Evolutionary conservation across 1,140 invertebrate genomes (phyloP), one percentile per base, ranked within the genome.

Genomic region (Pogonognathellus flavescens): DNA sequence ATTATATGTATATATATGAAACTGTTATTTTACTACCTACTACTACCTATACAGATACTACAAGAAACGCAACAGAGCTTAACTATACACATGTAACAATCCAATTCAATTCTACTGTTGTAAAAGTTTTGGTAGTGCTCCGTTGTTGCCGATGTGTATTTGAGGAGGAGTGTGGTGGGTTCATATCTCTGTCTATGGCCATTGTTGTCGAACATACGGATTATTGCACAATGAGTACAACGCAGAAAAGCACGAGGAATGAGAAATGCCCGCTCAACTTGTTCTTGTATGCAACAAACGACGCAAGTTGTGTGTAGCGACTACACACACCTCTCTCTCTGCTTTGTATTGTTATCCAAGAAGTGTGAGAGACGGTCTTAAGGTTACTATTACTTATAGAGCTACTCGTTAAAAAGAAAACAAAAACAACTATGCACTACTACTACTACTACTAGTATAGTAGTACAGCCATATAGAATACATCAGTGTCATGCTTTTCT

Each of bases 251-350:
- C 62, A 66, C 62, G 62, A 66, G 62, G 4, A 60, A 31, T 11
- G 70, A 76, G 70, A 76, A 76, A 76, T 76, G 70, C 70, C 70
- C 70, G 70, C 70, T 76, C 70, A 76, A 76, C 70, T 49, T 25
- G 14, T 76, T 41, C 14, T 57, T 57, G 53, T 14, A 2, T 57
- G n/a, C 53, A 57, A 2, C 2, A 1, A 57, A 14, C 10, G 9
- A n/a, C 10, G 53, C 11, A 14, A n/a, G 53, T 57, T 2, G 9
- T 9, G 53, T 57, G 9, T 9, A 57, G 2, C 1, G 53, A 9
- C 53, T 41, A 41, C 31, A 41, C 31, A 41, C 31, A 1, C 6
- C 31, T 41, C 31, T 41, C 31, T 41, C 31, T 41, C 31, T 41
- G 31, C 31, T 3, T 41, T 41, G 31, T 3, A 41, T 41, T 41